Conservation (phyloP, 35 echinoderm and acorn worm species). For the Ophioderma brevispina region DNA sequence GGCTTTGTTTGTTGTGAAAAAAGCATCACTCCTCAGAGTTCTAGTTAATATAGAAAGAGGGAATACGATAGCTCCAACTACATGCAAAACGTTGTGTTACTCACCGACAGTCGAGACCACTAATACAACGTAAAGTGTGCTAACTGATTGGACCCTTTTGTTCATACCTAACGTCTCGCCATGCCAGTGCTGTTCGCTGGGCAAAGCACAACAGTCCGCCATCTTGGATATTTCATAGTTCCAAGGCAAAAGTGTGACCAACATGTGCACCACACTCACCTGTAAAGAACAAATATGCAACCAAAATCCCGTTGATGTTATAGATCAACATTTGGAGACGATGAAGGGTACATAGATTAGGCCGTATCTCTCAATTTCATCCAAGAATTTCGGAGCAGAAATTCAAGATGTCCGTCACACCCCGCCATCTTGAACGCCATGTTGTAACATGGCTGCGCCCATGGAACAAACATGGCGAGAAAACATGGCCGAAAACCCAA, state of each 20-base stretch:
- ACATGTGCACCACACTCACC: conserved; percentile 19
- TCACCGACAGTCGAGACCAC: no score
- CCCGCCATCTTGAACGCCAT: conserved; percentile 99
- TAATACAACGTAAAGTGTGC: no score
- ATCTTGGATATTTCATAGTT: conserved; percentile 16
- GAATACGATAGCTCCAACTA: no score
- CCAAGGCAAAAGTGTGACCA: neutral
- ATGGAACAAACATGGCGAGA: conserved; percentile 98
- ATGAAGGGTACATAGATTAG: conserved; percentile 1
- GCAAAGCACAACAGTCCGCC: neutral
- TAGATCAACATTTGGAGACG: conserved; percentile 8
- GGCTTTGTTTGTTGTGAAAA: no score
- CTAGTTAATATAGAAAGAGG: no score
- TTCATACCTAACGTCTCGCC: no score
- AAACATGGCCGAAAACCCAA: conserved; percentile 97
- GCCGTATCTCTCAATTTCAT: neutral
- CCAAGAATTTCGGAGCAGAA: conserved; percentile 3
- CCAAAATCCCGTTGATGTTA: neutral
- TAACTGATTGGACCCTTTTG: no score
- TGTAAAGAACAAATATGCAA: neutral
- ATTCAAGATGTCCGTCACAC: conserved; percentile 5
- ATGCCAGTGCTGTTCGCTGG: neutral
- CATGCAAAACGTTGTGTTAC: no score
- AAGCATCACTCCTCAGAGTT: no score
- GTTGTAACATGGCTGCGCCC: conserved; percentile 99